Percentiles rank a stretch among this genome's conserved stretches.
These are phyloP conservation scores for Ardeotis arabs DNA, from an alignment of 2,113 vertebrate species.

Conservation along the genomic window DNA sequence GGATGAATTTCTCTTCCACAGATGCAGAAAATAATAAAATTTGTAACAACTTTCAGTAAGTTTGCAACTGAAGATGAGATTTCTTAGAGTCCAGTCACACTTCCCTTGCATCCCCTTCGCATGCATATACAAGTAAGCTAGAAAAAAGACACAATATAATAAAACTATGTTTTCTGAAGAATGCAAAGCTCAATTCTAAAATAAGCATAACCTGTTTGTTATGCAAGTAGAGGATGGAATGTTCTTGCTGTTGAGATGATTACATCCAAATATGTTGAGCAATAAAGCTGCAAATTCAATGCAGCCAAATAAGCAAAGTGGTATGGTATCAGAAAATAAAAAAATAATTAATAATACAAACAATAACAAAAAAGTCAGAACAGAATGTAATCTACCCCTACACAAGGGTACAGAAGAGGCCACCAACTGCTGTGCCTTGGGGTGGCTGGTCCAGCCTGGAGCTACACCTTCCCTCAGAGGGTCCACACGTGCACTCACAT, in stretches of 20 bases:
- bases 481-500: rapidly evolving
- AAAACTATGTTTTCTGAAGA: background rate
- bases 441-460: background rate
- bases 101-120: background rate
- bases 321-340: background rate
- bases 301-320: background rate
- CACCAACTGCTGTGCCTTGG: background rate
- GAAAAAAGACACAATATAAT: background rate
- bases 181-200: background rate
- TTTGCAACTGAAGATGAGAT: background rate
- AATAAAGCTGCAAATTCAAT: background rate
- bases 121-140: background rate
- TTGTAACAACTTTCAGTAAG: background rate
- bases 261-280: background rate
- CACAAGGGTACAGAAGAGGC: background rate
- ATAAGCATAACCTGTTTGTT: conserved; percentile 1
- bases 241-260: background rate
- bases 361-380: background rate
- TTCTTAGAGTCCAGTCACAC: background rate
- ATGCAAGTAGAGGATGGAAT: background rate
- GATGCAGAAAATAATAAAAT: background rate
- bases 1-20: background rate
- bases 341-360: background rate
- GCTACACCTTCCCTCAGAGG: background rate
- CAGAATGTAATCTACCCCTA: too few relatives aligned